Conservation (phyloP, 2,113 vertebrate species). For the Melanostigma gelatinosum region DNA sequence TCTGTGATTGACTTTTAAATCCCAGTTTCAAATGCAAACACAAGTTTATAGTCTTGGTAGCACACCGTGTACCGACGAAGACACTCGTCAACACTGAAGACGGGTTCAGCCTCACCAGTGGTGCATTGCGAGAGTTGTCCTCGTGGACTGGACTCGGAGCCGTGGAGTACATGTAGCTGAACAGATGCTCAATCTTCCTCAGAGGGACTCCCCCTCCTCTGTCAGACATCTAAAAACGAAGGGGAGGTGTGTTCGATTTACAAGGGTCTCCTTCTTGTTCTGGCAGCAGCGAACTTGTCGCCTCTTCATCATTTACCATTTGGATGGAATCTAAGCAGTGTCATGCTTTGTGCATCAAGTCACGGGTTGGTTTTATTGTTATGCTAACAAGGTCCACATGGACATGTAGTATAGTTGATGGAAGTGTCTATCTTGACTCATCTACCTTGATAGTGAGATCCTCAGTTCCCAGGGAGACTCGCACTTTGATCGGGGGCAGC, state of each 20-base stretch:
- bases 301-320: not conserved
- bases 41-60: not conserved
- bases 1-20: conserved; percentile 4
- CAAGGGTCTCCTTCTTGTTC: conserved; percentile 12
- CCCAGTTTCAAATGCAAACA: not conserved
- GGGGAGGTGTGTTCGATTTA: not conserved
- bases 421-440: not conserved
- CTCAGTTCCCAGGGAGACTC: conserved; percentile 91
- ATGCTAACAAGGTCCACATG: not conserved
- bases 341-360: not conserved
- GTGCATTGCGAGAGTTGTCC: conserved; percentile 89
- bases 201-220: conserved; percentile 94
- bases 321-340: conserved; percentile 21
- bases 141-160: conserved; percentile 88
- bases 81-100: not conserved
- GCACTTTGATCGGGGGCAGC: conserved; percentile 91
- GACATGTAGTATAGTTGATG: not conserved
- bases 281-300: conserved; percentile 10
- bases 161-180: conserved; percentile 97
- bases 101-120: conserved; percentile 85
- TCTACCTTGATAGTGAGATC: conserved; percentile 97
- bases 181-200: conserved; percentile 92
- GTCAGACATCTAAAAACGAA: conserved; percentile 89
- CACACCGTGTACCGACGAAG: not conserved
- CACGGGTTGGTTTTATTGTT: not conserved